Evolutionary conservation across 2,113 vertebrate genomes (phyloP), one percentile per base, ranked within the genome.

Genomic region (Elachura formosa): DNA sequence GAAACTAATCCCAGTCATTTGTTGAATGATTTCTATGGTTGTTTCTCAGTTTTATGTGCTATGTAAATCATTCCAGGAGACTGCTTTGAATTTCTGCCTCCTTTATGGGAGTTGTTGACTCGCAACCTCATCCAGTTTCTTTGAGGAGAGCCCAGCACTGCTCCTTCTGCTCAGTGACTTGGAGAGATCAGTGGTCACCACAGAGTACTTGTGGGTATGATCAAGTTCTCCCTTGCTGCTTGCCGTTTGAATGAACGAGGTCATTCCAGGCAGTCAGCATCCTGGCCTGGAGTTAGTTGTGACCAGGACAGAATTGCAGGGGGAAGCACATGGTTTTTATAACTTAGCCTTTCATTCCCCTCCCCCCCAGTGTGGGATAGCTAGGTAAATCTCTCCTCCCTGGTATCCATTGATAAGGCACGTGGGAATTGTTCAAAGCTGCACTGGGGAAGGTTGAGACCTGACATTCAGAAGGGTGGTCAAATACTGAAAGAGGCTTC

Each of bases 1-100:
- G 93, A 96, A 96, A 94, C 88, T 91, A 96, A 96, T 96, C 90
- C 90, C 34, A 61, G 4, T 95, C 61, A 76, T 91, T 97, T 93
- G 86, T 40, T 82, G 66, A 93, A 86, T 89, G 64, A 87, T 91
- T 90, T 94, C 89, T 94, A 33, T 72, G 79, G 80, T 81, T 74
- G 67, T 74, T 92, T 80, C 84, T 83, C 84, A 68, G 40, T 95
- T 96, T 96, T 96, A 83, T 91, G 82, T 94, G 76, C 86, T 63
- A 94, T 25, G 10, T 90, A 96, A 97, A 95, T 92, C 24, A 69
- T 73, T 94, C 78, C 90, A 82, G 64, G 94, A 87, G 75, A 81
- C 74, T 87, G 89, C 88, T 96, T 95, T 95, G 88, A 91, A 90
- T 95, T 96, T 96, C 77, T 95, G 68, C 64, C 64, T 85, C 61